A percentile compares a stretch with the other conserved stretches of the same genome.
Conservation (phyloP, 1,140 invertebrate genomes). For the Macrosteles quadrilineatus region DNA sequence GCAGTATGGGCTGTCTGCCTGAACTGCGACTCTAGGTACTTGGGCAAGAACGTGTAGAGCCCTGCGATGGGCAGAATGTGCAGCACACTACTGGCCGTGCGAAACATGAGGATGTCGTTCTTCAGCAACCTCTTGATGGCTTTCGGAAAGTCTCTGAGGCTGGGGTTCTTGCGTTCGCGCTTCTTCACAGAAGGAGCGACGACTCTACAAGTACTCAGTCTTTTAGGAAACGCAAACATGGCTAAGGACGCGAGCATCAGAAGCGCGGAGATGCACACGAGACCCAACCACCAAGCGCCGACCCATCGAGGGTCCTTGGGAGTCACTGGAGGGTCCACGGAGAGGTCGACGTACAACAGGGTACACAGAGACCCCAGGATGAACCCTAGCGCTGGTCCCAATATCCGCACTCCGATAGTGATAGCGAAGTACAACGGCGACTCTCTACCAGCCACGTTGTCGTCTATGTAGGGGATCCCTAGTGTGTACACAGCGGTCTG, state of each 20-base stretch:
- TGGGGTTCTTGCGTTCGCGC: conserved; percentile 58
- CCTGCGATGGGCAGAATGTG: conserved; percentile 89
- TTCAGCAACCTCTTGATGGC: conserved; percentile 81
- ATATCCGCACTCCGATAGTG: conserved; percentile 87
- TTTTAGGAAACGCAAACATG: conserved; percentile 87
- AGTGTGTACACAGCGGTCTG: conserved; percentile 91
- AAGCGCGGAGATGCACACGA: conserved; percentile 77
- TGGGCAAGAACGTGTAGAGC: conserved; percentile 90
- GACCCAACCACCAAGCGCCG: conserved; percentile 88
- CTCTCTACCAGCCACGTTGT: conserved; percentile 88
- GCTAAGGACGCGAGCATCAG: conserved; percentile 76
- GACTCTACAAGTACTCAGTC: conserved; percentile 55
- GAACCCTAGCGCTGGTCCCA: conserved; percentile 88
- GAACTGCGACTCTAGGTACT: conserved; percentile 92
- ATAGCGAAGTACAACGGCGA: conserved; percentile 94
- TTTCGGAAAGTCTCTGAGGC: conserved; percentile 77
- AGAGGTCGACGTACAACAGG: conserved; percentile 80
- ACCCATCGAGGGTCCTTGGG: conserved; percentile 88
- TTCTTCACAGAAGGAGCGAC: conserved; percentile 40
- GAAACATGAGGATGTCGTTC: conserved; percentile 88
- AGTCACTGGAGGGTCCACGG: conserved; percentile 70
- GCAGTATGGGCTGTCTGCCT: conserved; percentile 82
- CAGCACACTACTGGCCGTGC: conserved; percentile 84
- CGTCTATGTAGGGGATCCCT: conserved; percentile 93
- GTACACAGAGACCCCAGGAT: conserved; percentile 90